phyloP scores from a whole-genome alignment of 2,797 vertebrate species.

The Decapterus maruadsi region DNA sequence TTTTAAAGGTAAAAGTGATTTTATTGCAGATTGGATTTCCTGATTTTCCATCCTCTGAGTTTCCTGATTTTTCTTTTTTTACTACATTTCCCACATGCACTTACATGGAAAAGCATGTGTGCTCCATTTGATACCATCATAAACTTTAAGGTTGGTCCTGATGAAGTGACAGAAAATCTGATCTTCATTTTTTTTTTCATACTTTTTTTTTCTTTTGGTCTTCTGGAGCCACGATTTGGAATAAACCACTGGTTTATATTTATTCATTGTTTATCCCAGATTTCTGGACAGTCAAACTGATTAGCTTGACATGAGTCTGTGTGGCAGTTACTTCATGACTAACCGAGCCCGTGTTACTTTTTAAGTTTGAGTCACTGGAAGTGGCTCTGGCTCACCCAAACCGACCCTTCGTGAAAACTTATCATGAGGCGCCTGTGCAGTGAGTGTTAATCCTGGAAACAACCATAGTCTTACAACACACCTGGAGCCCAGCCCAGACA shows the following conservation, averaged over 20 bases:
- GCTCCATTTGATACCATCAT: constrained; percentile 23
- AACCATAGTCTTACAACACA: constrained; percentile 72
- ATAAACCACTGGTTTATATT: neutral
- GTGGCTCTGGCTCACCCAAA: constrained; percentile 44
- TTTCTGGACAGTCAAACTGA: neutral
- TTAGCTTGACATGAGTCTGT: neutral
- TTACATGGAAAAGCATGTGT: neutral
- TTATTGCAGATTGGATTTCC: neutral
- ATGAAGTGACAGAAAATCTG: constrained; percentile 4
- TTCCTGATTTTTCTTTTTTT: neutral
- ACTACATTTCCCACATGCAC: neutral
- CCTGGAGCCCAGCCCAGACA: constrained; percentile 66
- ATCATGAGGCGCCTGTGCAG: constrained; percentile 55
- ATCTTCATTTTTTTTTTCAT: too few relatives aligned
- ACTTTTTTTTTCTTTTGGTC: neutral
- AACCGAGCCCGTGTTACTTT: neutral
- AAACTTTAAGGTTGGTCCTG: neutral
- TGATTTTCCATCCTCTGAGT: neutral
- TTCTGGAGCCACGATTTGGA: neutral
- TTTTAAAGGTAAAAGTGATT: neutral
- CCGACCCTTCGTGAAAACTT: constrained; percentile 58
- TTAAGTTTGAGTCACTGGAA: constrained; percentile 21
- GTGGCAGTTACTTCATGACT: neutral
- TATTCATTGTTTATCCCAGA: neutral
- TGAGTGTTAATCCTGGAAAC: constrained; percentile 52